Evolutionary conservation across 2,797 vertebrate species (phyloP).

Genomic region (Schizothorax lantsangensis): DNA sequence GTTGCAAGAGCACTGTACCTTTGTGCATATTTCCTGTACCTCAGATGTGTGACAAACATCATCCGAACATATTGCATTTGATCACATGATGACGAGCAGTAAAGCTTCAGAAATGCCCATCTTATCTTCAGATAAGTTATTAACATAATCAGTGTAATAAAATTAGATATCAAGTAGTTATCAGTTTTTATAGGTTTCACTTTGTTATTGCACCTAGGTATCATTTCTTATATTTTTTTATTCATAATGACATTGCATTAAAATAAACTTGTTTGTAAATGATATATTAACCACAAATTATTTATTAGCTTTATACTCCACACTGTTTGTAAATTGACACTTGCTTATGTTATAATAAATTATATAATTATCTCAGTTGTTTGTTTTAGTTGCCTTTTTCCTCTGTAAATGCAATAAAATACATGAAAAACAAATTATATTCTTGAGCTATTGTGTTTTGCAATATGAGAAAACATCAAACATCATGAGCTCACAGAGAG

Average conservation of each 20-base stretch:
- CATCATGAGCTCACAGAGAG: too few relatives aligned
- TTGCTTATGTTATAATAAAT: slow-evolving; percentile 18
- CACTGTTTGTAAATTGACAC: background rate
- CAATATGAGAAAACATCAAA: background rate
- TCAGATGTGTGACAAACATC: slow-evolving; percentile 4
- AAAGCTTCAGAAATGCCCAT: background rate
- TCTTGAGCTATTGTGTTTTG: background rate
- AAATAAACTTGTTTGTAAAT: background rate
- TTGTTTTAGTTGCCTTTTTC: background rate
- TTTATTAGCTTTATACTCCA: slow-evolving; percentile 16
- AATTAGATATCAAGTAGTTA: background rate
- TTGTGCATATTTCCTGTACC: slow-evolving; percentile 4
- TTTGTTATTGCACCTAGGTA: background rate
- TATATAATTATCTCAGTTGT: background rate
- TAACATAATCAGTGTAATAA: background rate
- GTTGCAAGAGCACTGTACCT: too few relatives aligned
- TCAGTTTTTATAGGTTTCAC: background rate
- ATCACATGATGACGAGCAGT: slow-evolving; percentile 25
- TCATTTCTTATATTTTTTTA: background rate
- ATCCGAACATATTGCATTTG: background rate
- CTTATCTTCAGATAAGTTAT: background rate
- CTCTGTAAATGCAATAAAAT: too few relatives aligned
- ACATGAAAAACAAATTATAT: background rate
- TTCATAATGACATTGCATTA: background rate
- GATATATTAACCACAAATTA: slow-evolving; percentile 3